Percentiles rank a stretch among this genome's conserved stretches.
Conservation (phyloP, 2,113 vertebrate genomes). For the Alosa alosa region DNA sequence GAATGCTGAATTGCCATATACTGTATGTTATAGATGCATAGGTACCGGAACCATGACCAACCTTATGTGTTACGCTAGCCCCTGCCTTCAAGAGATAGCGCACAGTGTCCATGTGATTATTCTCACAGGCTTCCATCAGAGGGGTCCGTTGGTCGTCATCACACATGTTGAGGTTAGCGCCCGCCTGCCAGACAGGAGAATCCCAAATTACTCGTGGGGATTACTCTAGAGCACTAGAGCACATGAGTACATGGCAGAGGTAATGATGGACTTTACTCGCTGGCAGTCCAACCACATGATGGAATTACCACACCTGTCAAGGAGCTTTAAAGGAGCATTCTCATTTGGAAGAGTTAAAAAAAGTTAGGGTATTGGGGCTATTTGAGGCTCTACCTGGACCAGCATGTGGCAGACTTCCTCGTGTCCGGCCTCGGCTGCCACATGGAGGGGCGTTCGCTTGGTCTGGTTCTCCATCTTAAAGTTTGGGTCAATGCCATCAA, state of each 20-base stretch:
- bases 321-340: no score
- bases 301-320: no score
- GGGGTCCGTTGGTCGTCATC: conserved; percentile 96
- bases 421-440: conserved; percentile 86
- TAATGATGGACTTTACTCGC: background rate
- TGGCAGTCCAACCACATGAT: no score
- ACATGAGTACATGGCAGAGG: background rate
- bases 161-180: conserved; percentile 93
- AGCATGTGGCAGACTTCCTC: conserved; percentile 97
- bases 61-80: conserved; percentile 89
- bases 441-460: conserved; percentile 91
- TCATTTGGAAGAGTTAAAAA: no score
- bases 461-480: conserved; percentile 95
- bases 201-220: background rate
- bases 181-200: conserved; percentile 72
- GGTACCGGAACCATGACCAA: conserved; percentile 43
- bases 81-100: conserved; percentile 93
- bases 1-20: no score
- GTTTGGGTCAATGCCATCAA: conserved; percentile 97
- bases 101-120: conserved; percentile 92
- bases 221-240: background rate
- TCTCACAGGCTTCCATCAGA: conserved; percentile 95
- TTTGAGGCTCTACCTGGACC: conserved; percentile 77
- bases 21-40: background rate
- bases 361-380: no score